Evolutionary conservation across 2,113 vertebrate species (phyloP), one percentile per base, ranked within the genome.

Genomic region (Peromyscus polionotus): DNA sequence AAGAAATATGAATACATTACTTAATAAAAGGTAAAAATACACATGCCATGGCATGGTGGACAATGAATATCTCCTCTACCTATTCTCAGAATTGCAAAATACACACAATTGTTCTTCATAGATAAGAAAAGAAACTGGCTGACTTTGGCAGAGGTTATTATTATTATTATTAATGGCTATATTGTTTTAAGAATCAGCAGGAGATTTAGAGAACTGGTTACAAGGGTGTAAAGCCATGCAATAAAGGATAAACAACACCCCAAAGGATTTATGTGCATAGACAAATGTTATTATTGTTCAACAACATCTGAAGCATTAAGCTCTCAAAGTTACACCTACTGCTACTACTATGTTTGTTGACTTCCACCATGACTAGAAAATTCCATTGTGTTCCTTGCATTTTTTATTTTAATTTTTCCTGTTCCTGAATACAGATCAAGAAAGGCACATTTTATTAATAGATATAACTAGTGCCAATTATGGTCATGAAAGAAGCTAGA

Each of bases 21-120:
- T 93, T 96, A 65, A 90, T 93, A 16, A 80, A 65, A 91, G 17
- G 65, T 94, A 26, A 88, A 96, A 73, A 86, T 20, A 81, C 3
- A 68, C 70, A 57, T 80, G 70, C 81, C 36, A 59, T 45, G 48
- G 42, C 11, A 79, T 12, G 68, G n/a, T 89, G 14, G 48, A 45
- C 19, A 12, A 28, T 36, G 12, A 1, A 26, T 85, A 3, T 12
- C 45, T 26, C 16, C 3, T 31, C 20, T 36, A 73, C 10, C 22
- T 1, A 2, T 17, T 4, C 0, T 72, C 63, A 96, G 57, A 76
- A 3, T 24, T 92, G 14, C 1, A 96, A 76, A 96, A 87, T 36
- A 7, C 45, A 65, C 85, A 28, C 10, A 45, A 5, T 63, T 89
- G 19, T 93, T 94, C 22, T 90, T 75, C 45, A 26, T 45, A 91